Evolutionary conservation across 2,797 vertebrate species (phyloP), one percentile per base, ranked within the genome.

Genomic region (Gambelia wislizenii): DNA sequence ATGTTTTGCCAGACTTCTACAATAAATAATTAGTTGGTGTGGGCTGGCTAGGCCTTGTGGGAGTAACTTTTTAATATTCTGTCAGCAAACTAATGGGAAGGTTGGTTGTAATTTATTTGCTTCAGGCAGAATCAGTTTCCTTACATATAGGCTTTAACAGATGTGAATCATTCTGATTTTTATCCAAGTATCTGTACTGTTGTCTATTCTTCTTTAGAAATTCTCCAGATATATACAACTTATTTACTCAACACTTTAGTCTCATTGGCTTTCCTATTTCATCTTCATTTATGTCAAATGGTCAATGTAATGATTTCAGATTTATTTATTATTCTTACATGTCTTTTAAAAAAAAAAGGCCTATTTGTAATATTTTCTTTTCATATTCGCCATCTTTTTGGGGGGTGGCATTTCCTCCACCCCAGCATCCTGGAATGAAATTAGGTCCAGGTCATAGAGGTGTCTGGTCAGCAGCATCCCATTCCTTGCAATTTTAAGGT

Each of bases 1-100:
- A 72, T 91, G 93, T 93, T 90, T 88, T 90, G 64, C 75, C 85
- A 70, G 59, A 89, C 81, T 83, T 92, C 84, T 85, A 5, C n/a
- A 30, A n/a, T 72, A 74, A 67, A 74, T 16, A 42, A 47, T 52
- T 42, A 20, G 64, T 7, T 78, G 74, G 12, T 54, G 52, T 64
- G 33, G 39, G 91, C 47, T 82, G 2, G 10, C 20, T 72, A 0
- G 0, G 83, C 72, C 84, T 83, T 33, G 83, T 70, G 89, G 54
- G 16, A 90, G 61, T 12, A 86, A 2, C 42, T 84, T 80, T 18
- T 90, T 91, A 88, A 49, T 14, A 89, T 90, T 88, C 44, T 91
- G 87, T 76, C 49, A 49, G 14, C 27, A 61, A n/a, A 86, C 6
- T 67, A 56, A 91, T 90, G 69, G 1, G 7, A 84, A 88, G 8